Evolutionary conservation across 2,888 invertebrate species (phyloP).

Genomic region (Eudemis profundana): DNA sequence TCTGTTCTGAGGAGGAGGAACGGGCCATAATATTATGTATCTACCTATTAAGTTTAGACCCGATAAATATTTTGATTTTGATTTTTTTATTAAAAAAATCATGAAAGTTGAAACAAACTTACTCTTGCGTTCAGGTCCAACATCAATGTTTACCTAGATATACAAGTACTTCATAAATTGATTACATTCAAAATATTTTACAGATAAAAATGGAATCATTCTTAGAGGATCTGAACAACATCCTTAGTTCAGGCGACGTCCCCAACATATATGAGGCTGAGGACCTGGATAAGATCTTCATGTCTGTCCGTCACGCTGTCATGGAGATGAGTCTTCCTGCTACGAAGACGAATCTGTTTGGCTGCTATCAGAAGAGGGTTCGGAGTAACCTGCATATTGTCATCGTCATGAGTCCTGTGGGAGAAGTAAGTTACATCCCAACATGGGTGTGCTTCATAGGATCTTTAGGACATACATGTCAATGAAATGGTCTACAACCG

Average conservation of each 20-base stretch:
- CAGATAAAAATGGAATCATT: slow-evolving; percentile 95
- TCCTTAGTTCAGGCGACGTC: slow-evolving; percentile 95
- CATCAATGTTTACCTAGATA: too few species aligned
- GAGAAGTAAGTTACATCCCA: slow-evolving; percentile 81
- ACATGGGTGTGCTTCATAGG: too few species aligned
- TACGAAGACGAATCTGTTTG: slow-evolving; percentile 94
- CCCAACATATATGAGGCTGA: slow-evolving; percentile 95
- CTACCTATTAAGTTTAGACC: too few species aligned
- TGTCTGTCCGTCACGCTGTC: slow-evolving; percentile 89
- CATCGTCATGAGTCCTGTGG: slow-evolving; percentile 91
- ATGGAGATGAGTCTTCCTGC: slow-evolving; percentile 90
- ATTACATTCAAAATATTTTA: not conserved
- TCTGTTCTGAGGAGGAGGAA: too few species aligned
- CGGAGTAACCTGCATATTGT: slow-evolving; percentile 93
- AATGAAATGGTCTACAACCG: too few species aligned
- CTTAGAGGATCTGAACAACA: slow-evolving; percentile 94
- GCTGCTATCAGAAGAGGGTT: slow-evolving; percentile 92
- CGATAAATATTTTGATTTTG: too few species aligned
- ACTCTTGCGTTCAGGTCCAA: too few species aligned
- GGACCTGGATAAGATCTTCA: slow-evolving; percentile 90
- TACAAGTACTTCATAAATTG: too few species aligned
- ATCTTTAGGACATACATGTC: too few species aligned
- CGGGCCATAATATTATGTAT: too few species aligned
- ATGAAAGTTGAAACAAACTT: too few species aligned
- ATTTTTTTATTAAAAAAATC: too few species aligned